Evolutionary conservation across 2,888 invertebrate species (phyloP).

Genomic region (Macrophya alboannulata): DNA sequence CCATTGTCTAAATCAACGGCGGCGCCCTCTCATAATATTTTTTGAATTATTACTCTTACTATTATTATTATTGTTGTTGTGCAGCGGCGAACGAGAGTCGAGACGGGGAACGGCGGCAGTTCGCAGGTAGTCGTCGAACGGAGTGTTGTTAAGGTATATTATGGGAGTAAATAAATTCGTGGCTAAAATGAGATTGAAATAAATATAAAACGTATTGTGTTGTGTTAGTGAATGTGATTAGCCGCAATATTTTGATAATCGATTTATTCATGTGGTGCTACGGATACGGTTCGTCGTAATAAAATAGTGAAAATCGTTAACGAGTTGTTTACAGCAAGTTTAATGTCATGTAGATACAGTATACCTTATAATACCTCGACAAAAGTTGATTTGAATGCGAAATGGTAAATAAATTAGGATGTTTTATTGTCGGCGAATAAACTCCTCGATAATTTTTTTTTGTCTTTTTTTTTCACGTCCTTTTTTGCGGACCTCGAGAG

Average conservation of each 20-base stretch:
- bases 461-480: background rate
- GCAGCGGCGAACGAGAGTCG: background rate
- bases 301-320: background rate
- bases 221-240: conserved; percentile 11
- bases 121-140: conserved; percentile 54
- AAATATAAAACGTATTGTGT: conserved; percentile 5
- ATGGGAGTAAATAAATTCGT: background rate
- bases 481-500: background rate
- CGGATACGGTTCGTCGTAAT: background rate
- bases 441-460: background rate
- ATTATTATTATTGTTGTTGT: conserved; percentile 50
- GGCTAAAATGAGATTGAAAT: background rate
- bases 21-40: background rate
- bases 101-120: conserved; percentile 41
- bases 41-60: background rate
- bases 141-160: background rate
- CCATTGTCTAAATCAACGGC: background rate
- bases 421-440: background rate
- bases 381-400: background rate
- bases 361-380: background rate
- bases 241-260: background rate
- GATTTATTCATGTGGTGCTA: conserved; percentile 28
- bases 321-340: background rate
- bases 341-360: background rate
- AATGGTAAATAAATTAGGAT: background rate